These are phyloP conservation scores for Myotis yumanensis DNA, from an alignment of 2,113 vertebrate genomes.

Conservation along the genomic window DNA sequence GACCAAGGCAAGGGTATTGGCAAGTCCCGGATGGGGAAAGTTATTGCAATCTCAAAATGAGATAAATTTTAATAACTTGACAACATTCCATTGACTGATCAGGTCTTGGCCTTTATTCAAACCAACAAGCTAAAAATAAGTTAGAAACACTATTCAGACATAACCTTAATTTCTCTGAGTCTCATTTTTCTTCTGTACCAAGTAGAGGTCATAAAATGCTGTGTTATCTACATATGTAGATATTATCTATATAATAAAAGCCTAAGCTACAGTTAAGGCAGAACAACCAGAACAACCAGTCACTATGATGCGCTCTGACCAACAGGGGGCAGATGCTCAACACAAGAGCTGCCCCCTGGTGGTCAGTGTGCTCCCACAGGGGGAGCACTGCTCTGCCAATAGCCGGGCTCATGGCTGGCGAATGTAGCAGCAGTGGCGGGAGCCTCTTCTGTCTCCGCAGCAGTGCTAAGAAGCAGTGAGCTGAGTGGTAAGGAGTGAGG, in stretches of 20 bases:
- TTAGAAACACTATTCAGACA: neutral
- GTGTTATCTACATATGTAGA: neutral
- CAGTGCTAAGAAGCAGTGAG: too few relatives aligned
- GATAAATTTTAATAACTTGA: neutral
- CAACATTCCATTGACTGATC: neutral
- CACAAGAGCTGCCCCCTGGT: too few relatives aligned
- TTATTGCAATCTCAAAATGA: neutral
- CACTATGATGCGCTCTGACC: too few relatives aligned
- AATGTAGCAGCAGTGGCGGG: too few relatives aligned
- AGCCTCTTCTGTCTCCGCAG: too few relatives aligned
- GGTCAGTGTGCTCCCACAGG: too few relatives aligned
- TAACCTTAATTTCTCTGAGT: neutral
- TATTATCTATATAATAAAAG: neutral
- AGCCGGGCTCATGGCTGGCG: too few relatives aligned
- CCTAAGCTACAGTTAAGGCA: too few relatives aligned
- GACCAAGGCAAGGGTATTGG: neutral
- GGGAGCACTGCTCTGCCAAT: too few relatives aligned
- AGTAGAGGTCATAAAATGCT: neutral
- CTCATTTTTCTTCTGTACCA: neutral
- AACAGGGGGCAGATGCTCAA: too few relatives aligned
- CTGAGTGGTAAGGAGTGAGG: too few relatives aligned
- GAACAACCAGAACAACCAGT: too few relatives aligned
- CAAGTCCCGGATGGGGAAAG: neutral
- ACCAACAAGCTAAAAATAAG: neutral
- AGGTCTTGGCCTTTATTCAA: constrained; percentile 1